Evolutionary conservation across 2,113 vertebrate species (phyloP).

Genomic region (Lathamus discolor): DNA sequence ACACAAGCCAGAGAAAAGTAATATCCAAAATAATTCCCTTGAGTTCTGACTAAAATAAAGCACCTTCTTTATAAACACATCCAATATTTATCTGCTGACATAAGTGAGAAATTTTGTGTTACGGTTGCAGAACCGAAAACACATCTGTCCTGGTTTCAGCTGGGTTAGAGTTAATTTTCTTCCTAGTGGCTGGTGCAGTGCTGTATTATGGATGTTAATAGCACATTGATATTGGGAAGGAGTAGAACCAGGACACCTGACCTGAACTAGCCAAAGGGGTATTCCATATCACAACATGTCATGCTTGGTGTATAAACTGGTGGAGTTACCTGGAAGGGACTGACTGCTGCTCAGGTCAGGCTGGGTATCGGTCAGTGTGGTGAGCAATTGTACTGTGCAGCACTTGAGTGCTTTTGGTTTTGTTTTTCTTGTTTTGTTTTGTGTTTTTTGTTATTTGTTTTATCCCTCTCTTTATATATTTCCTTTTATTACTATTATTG

Average conservation of each 20-base stretch:
- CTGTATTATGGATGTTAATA: neutral
- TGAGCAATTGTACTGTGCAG: neutral
- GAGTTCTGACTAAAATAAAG: neutral
- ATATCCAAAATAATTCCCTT: neutral
- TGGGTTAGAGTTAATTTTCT: neutral
- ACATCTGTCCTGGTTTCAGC: neutral
- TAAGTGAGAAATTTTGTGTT: neutral
- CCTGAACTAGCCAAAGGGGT: neutral
- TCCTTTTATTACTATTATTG: neutral
- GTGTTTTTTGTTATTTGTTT: neutral
- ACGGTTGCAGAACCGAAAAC: neutral
- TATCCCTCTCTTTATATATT: neutral
- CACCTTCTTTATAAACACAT: neutral
- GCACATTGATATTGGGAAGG: neutral
- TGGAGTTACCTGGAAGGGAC: neutral
- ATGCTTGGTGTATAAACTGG: neutral
- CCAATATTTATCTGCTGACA: neutral
- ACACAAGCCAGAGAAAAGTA: neutral
- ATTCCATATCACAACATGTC: neutral
- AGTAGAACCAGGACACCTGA: neutral
- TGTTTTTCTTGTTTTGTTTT: neutral
- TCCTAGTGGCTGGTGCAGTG: neutral
- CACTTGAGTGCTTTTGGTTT: neutral
- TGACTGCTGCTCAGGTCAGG: neutral
- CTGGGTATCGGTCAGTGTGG: neutral